phyloP scores from a whole-genome alignment of 2,113 vertebrate genomes.

The Ochotona curzoniae region DNA sequence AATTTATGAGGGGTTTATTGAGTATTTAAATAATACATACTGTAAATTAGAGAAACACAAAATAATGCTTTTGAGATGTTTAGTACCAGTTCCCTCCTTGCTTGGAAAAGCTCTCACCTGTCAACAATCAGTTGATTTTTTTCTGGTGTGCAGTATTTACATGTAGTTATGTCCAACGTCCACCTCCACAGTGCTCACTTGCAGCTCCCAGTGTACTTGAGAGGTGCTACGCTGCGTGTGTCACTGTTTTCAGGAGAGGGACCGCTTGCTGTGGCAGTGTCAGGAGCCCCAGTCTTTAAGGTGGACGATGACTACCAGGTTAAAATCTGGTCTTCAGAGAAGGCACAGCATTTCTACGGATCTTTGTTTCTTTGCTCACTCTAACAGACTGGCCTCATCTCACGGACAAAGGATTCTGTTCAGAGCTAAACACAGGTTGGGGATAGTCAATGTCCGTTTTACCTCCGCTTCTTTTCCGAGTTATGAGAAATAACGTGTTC shows the following conservation, averaged over 20 bases:
- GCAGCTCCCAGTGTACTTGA: not conserved
- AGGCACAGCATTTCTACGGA: not conserved
- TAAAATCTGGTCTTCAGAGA: not conserved
- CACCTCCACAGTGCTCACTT: not conserved
- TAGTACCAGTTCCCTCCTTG: not conserved
- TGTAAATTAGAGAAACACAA: not conserved
- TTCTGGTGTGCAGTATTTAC: not conserved
- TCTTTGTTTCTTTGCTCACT: not conserved
- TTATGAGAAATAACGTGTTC: not conserved
- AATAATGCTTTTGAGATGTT: not conserved
- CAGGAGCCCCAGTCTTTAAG: no score
- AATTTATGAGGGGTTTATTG: not conserved
- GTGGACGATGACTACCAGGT: no score
- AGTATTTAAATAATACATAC: not conserved
- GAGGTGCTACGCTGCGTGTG: not conserved
- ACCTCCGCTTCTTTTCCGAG: not conserved
- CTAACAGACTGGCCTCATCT: not conserved
- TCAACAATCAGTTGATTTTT: not conserved
- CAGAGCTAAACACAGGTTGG: not conserved
- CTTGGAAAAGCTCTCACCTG: not conserved
- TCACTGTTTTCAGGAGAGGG: not conserved
- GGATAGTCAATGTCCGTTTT: rapidly evolving
- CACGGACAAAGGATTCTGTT: not conserved
- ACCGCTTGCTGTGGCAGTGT: not conserved
- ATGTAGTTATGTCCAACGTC: not conserved